A percentile compares a stretch with the other conserved stretches of the same genome.
Evolutionary conservation across 2,113 vertebrate species (phyloP).

Genomic region (crab-eating macaque (Macaca fascicularis)): DNA sequence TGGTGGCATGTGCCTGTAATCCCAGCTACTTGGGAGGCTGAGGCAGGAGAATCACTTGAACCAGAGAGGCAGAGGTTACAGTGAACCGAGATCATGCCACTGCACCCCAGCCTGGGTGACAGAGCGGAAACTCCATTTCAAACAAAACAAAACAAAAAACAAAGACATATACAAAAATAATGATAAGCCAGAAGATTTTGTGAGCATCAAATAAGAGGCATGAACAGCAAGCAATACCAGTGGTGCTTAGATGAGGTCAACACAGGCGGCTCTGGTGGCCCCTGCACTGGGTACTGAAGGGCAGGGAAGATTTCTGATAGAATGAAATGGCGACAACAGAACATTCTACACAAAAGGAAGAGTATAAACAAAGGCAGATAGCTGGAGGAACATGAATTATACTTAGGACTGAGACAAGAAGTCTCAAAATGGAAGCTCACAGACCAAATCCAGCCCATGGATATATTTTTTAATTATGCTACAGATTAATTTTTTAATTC

Average conservation of each 20-base stretch:
- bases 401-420: neutral
- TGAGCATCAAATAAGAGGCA: neutral
- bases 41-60: no score
- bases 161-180: neutral
- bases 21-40: no score
- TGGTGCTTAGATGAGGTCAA: neutral
- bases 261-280: neutral
- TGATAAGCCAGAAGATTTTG: neutral
- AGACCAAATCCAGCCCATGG: neutral
- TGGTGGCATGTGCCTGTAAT: no score
- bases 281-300: neutral
- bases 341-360: neutral
- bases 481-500: neutral
- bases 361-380: neutral
- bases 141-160: neutral
- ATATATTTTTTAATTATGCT: neutral
- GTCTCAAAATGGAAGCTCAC: neutral
- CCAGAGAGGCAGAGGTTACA: no score
- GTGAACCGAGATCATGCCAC: no score
- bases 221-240: rapidly evolving
- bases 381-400: neutral
- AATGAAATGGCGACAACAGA: neutral
- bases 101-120: no score
- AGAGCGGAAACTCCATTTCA: no score
- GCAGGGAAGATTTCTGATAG: neutral